Conservation (phyloP, 37 sponge, comb jelly and placozoan species). For the Oscarella lobularis region DNA sequence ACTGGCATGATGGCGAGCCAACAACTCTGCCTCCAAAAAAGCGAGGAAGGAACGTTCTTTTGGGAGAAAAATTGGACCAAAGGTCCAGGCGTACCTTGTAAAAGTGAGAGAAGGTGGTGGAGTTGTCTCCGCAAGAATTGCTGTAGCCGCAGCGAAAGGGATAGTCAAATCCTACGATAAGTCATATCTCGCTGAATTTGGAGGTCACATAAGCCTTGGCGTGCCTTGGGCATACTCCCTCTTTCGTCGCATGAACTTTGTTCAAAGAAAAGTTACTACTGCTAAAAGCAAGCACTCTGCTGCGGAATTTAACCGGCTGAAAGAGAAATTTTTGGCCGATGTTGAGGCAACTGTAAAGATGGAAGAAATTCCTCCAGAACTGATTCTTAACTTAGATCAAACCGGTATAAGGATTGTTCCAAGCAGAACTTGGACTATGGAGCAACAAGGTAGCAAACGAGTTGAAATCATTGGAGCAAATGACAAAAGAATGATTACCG, state of each 20-base stretch:
- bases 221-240: conserved; percentile 34
- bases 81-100: conserved; percentile 22
- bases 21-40: background rate
- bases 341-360: conserved; percentile 14
- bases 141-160: conserved; percentile 38
- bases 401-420: conserved; percentile 26
- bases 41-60: conserved; percentile 4
- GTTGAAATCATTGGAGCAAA: conserved; percentile 18
- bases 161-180: conserved; percentile 13
- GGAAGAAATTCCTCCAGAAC: conserved; percentile 15
- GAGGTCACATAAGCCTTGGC: conserved; percentile 22
- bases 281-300: conserved; percentile 12
- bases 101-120: conserved; percentile 21
- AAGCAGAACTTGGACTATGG: conserved; percentile 31
- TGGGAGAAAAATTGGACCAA: conserved; percentile 9
- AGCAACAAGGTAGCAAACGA: conserved; percentile 7
- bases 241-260: conserved; percentile 18
- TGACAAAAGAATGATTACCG: conserved; percentile 44
- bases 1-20: background rate
- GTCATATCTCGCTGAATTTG: conserved; percentile 11
- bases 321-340: conserved; percentile 17
- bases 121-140: conserved; percentile 23
- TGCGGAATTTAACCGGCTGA: conserved; percentile 20
- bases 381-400: conserved; percentile 45
- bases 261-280: conserved; percentile 19